phyloP scores from a whole-genome alignment of 2,888 invertebrate species.

The Tenthredo mesomela region DNA sequence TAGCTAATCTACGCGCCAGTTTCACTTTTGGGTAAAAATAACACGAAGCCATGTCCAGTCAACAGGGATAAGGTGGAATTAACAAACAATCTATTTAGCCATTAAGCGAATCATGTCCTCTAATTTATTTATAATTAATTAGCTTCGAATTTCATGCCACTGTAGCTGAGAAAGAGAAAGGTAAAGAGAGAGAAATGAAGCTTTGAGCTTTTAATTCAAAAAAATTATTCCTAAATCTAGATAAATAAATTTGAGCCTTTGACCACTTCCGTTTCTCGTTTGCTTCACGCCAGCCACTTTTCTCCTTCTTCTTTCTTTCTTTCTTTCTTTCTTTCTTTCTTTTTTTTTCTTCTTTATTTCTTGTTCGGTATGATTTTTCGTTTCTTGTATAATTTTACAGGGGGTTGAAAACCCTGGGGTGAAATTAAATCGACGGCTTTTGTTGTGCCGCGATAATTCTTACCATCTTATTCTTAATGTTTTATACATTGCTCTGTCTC shows the following conservation, averaged over 20 bases:
- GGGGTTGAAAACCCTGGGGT: conserved; percentile 30
- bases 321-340: background rate
- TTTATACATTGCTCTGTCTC: conserved; percentile 48
- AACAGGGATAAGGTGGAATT: conserved; percentile 23
- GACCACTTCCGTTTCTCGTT: conserved; percentile 37
- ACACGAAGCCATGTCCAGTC: conserved; percentile 33
- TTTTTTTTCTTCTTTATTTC: no score
- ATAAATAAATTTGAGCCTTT: conserved; percentile 31
- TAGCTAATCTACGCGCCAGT: conserved; percentile 9
- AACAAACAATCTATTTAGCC: conserved; percentile 42
- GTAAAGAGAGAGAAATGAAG: background rate
- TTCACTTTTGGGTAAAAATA: conserved; percentile 37
- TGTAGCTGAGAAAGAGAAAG: background rate
- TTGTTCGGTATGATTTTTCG: background rate
- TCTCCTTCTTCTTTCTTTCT: no score
- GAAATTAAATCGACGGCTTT: conserved; percentile 52
- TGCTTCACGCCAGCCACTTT: background rate
- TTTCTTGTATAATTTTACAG: conserved; percentile 19
- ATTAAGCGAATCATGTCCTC: conserved; percentile 6
- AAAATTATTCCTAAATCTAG: background rate
- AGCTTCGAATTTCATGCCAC: background rate
- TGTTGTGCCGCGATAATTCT: conserved; percentile 51
- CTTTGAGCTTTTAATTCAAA: background rate
- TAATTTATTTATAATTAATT: conserved; percentile 37
- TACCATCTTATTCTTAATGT: conserved; percentile 54